Base-by-base conservation (phyloP, 2,113 vertebrate species). In the Alethe castanea region DNA sequence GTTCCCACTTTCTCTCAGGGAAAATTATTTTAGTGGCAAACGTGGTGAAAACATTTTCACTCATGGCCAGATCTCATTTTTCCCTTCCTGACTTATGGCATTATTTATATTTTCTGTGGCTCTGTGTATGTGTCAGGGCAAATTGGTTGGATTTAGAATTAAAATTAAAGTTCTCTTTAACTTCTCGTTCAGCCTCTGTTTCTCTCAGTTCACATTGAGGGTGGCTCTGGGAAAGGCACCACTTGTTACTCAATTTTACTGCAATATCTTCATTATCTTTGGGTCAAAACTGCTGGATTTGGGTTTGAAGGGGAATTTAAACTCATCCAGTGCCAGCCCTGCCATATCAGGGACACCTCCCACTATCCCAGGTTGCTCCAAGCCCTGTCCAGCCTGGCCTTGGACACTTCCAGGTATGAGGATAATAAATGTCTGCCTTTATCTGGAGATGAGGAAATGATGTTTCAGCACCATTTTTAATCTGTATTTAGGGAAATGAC, bases 301-400 rank as follows among this genome's bases (percentile, higher is more conserved):
- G 35, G 45, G 28, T 12, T n/a, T 36, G 61, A 25, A 61, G 47
- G 61, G 20, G 48, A 20, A 20, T 54, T 61, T 6, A 40, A 69
- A 53, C 5, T 10, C 40, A 47, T 19, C n/a, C 70, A 38, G 11
- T 35, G 2, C 11, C 53, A 24, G 6, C 31, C 8, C 24, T 47
- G 25, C 45, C 9, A 13, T 29, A 20, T 14, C 45, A 67, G 45
- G 19, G 62, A 69, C 70, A 70, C 7, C 40, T 83, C 3, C 71
- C 56, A 9, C 29, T 13, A 0, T 31, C n/a, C 54, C 78, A 67
- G 69, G 28, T 0, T 74, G 69, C 13, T 81, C 47, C 45, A 53
- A 52, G 5, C 33, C 26, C 44, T 0, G 0, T 50, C 44, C 60
- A 67, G 0, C 33, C 33, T n/a, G 45, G 28, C 69, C 29, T 52